phyloP scores from a whole-genome alignment of 2,113 vertebrate genomes.

The Corythaixoides concolor region DNA sequence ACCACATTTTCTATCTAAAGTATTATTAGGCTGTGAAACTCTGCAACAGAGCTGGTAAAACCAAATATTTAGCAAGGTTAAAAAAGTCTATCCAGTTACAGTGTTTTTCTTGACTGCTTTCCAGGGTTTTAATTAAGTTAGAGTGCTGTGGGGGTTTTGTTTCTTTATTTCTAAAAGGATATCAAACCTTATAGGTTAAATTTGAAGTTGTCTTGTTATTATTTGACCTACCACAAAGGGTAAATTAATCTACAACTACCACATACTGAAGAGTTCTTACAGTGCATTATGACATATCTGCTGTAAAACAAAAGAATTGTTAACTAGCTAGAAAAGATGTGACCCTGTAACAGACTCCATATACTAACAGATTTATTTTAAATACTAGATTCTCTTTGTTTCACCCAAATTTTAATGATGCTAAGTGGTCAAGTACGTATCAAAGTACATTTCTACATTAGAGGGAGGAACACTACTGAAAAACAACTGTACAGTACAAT shows the following conservation, averaged over 20 bases:
- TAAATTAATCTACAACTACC: neutral
- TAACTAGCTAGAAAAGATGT: neutral
- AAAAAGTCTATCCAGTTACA: neutral
- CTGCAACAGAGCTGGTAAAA: neutral
- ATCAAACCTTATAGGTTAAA: conserved; percentile 5
- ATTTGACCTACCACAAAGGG: neutral
- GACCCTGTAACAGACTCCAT: neutral
- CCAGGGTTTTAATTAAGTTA: conserved; percentile 26
- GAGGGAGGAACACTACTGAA: neutral
- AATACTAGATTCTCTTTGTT: neutral
- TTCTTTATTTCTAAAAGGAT: conserved; percentile 19
- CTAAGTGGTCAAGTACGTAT: neutral
- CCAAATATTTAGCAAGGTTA: neutral
- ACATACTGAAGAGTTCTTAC: neutral
- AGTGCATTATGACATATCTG: fast-evolving
- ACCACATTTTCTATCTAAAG: neutral
- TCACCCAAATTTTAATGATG: neutral
- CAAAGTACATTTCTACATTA: neutral
- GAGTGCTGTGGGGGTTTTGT: neutral
- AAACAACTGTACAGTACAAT: neutral
- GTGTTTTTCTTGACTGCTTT: neutral
- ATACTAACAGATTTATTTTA: neutral
- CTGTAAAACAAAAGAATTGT: neutral
- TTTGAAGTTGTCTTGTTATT: neutral
- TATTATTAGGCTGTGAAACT: conserved; percentile 13